Evolutionary conservation across 2,888 invertebrate species (phyloP).

Genomic region (Ophioninae sp.): DNA sequence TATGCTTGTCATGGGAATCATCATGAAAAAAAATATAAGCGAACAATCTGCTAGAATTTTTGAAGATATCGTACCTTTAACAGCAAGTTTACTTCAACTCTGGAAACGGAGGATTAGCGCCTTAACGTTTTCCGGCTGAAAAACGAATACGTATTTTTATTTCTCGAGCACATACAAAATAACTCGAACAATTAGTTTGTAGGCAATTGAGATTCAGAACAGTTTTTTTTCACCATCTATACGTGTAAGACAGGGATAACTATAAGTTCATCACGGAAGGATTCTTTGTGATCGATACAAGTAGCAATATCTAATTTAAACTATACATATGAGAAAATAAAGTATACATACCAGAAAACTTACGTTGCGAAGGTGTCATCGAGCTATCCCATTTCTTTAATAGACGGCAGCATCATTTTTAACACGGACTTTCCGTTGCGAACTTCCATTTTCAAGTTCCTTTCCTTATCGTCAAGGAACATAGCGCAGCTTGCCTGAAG

Average conservation of each 20-base stretch:
- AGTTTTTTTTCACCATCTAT: slow-evolving; percentile 71
- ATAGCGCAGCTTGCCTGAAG: neutral
- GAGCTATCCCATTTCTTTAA: no score
- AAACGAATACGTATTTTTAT: slow-evolving; percentile 10
- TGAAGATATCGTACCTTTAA: slow-evolving; percentile 10
- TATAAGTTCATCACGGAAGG: slow-evolving; percentile 70
- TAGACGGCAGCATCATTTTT: neutral
- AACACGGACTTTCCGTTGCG: neutral
- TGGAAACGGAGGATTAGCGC: neutral
- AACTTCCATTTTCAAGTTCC: neutral
- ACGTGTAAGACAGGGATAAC: slow-evolving; percentile 79
- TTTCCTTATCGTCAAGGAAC: neutral
- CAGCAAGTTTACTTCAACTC: neutral
- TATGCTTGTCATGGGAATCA: slow-evolving; percentile 77
- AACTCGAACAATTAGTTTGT: neutral
- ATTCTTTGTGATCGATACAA: slow-evolving; percentile 17
- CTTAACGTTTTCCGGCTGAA: neutral
- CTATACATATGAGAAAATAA: slow-evolving; percentile 35
- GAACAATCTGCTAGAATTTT: neutral
- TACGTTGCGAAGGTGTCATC: neutral
- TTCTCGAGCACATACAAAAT: neutral
- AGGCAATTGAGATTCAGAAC: slow-evolving; percentile 66
- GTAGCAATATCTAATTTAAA: slow-evolving; percentile 2
- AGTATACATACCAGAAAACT: slow-evolving; percentile 33
- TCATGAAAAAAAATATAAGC: slow-evolving; percentile 64